Conservation (phyloP, 1,140 invertebrate genomes). For the Asobara japonica region DNA sequence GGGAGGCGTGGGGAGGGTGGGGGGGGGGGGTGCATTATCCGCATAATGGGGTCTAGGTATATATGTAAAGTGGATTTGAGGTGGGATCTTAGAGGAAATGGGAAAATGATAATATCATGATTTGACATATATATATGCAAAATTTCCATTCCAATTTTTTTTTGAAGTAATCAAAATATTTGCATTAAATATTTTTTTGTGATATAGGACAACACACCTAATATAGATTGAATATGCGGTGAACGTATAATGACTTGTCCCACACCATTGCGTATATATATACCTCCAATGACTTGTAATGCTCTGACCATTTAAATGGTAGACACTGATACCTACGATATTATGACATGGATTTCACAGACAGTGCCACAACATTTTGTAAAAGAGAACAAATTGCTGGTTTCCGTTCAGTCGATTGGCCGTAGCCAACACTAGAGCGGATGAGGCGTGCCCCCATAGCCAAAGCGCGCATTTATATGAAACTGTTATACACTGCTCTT, state of each 20-base stretch:
- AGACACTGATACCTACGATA: slow-evolving; percentile 40
- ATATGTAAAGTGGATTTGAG: neutral
- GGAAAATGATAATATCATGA: no score
- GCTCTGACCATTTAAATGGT: slow-evolving; percentile 37
- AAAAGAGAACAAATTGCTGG: slow-evolving; percentile 52
- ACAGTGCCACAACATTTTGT: slow-evolving; percentile 40
- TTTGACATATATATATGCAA: no score
- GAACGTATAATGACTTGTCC: slow-evolving; percentile 13
- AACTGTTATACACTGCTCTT: slow-evolving; percentile 33
- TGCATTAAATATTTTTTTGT: no score
- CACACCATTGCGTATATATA: slow-evolving; percentile 33
- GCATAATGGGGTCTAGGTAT: no score
- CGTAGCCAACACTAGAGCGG: slow-evolving; percentile 51
- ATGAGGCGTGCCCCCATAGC: slow-evolving; percentile 53
- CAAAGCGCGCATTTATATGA: slow-evolving; percentile 41
- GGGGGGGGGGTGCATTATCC: no score
- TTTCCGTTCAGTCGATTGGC: slow-evolving; percentile 47
- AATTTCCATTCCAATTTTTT: no score
- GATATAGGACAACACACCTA: slow-evolving; percentile 5
- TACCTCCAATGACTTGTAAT: slow-evolving; percentile 49
- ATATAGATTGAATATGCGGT: neutral
- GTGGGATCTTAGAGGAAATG: neutral
- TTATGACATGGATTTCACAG: slow-evolving; percentile 35
- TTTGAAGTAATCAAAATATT: no score
- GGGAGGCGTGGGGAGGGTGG: no score